A percentile compares a stretch with the other conserved stretches of the same genome.
These are phyloP conservation scores for Synergus gifuensis DNA, from an alignment of 2,888 invertebrate genomes.

Conservation along the genomic window DNA sequence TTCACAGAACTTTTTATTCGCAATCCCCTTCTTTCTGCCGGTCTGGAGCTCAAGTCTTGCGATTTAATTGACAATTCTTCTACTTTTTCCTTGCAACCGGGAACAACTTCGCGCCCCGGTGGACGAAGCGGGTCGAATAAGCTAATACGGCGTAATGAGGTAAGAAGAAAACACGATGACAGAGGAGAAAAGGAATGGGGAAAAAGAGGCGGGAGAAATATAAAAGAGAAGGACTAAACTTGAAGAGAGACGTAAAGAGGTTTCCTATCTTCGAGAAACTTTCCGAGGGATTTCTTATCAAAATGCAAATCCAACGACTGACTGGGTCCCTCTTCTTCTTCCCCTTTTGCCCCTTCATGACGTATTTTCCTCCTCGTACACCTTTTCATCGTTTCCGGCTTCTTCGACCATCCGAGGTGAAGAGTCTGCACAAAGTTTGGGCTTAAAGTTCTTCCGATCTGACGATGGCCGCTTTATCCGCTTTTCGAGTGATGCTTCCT, in stretches of 20 bases:
- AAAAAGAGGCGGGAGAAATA: neutral
- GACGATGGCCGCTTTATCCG: slow-evolving; percentile 50
- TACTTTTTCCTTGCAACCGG: slow-evolving; percentile 48
- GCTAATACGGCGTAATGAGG: slow-evolving; percentile 75
- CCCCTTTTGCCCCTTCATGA: slow-evolving; percentile 2
- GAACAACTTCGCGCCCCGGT: slow-evolving; percentile 60
- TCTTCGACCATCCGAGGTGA: slow-evolving; percentile 36
- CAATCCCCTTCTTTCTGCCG: slow-evolving; percentile 48
- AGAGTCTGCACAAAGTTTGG: slow-evolving; percentile 44
- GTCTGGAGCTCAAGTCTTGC: slow-evolving; percentile 36
- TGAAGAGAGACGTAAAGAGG: slow-evolving; percentile 55
- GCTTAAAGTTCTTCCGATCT: slow-evolving; percentile 49
- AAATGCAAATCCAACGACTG: slow-evolving; percentile 75
- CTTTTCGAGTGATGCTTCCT: slow-evolving; percentile 49
- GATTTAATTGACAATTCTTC: slow-evolving; percentile 60
- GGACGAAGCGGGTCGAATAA: slow-evolving; percentile 65
- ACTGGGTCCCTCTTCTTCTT: slow-evolving; percentile 47
- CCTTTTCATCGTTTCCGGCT: slow-evolving; percentile 51
- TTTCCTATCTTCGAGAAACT: slow-evolving; percentile 69
- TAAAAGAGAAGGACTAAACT: slow-evolving; percentile 40
- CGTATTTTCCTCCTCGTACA: slow-evolving; percentile 45
- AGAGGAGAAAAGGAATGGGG: slow-evolving; percentile 37
- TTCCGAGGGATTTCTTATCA: slow-evolving; percentile 76
- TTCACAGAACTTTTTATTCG: slow-evolving; percentile 46
- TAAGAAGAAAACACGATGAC: slow-evolving; percentile 72